Base-by-base conservation (phyloP, 2,888 invertebrate genomes). In the Pediacus dermestoides region DNA sequence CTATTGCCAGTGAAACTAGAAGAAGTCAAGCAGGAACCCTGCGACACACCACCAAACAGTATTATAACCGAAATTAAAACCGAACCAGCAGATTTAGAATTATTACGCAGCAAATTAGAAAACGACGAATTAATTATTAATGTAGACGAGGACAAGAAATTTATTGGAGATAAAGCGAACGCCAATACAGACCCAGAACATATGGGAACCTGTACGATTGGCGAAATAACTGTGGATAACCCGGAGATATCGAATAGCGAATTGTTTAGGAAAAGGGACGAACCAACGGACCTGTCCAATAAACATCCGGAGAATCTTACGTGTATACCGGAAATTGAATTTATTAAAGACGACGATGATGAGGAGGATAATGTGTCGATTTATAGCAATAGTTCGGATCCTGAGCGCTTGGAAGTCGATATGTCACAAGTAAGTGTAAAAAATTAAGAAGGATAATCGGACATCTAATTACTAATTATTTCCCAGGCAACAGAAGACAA, bases 361-460 rank as follows among this genome's bases (percentile, higher is more conserved):
- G 23, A 23, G 4, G 23, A 23, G 3, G 23, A 23, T 23, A 60
- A 58, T 23, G 56, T 58, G 16, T 67, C 67, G 1, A 63, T 78
- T 48, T 82, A 78, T 63, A 82, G 82, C 63, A 81, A 80, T 61
- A 81, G 81, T 50, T 84, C 85, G 1, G 86, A 87, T 70, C 83
- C 83, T 1, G 84, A 82, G 53, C 72, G 85, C 55, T 68, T 85
- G 54, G 84, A 85, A 58, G 84, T 85, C 67, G 84, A 84, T 64
- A 80, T 81, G 64, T 71, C 72, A 18, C 71, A 71, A 58, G 71
- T 68, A 58, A 47, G 42, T 48, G 9, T 28, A 15, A 3, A 8
- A 28, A 2, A 10, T 28, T 28, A 11, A 8, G 28, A 28, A 28
- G 15, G 14, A n/a, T 10, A 3, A 11, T 9, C 7, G 11, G 25